Conservation (phyloP, 2,888 invertebrate genomes). For the Nomada fucata region DNA sequence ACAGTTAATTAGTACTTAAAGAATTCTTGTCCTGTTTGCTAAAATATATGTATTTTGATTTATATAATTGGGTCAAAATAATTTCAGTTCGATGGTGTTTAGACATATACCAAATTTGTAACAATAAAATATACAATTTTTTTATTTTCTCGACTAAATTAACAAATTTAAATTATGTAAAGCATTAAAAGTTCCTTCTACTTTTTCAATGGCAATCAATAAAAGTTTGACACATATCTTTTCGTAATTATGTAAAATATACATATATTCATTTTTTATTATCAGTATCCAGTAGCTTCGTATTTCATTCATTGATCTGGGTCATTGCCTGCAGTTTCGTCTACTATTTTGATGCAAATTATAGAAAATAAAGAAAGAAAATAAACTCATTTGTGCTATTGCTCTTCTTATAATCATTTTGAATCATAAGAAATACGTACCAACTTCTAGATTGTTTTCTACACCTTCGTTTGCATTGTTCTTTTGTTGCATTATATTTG, state of each 20-base stretch:
- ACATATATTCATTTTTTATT: conserved; percentile 37
- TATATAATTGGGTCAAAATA: conserved; percentile 7
- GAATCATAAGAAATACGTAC: conserved; percentile 15
- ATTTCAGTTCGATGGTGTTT: not conserved
- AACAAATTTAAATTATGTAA: conserved; percentile 10
- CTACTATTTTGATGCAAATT: conserved; percentile 53
- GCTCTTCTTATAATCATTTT: too few relatives aligned
- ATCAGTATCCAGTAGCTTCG: conserved; percentile 25
- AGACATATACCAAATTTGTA: conserved; percentile 1
- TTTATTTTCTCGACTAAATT: conserved; percentile 6
- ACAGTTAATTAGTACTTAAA: conserved; percentile 33
- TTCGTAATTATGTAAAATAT: conserved; percentile 23
- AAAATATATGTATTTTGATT: conserved; percentile 20
- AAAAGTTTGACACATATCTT: conserved; percentile 32
- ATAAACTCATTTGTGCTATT: not conserved
- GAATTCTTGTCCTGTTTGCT: not conserved
- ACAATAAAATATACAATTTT: not conserved
- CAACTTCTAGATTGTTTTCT: conserved; percentile 19
- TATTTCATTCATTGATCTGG: conserved; percentile 51
- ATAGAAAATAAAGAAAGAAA: conserved; percentile 29
- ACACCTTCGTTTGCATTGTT: conserved; percentile 35
- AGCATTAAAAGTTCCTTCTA: conserved; percentile 2
- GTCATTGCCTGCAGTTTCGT: conserved; percentile 32
- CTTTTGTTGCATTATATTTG: conserved; percentile 37
- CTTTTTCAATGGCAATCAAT: conserved; percentile 27